Conservation (phyloP, 2,113 vertebrate species). For the Delphinus delphis region DNA sequence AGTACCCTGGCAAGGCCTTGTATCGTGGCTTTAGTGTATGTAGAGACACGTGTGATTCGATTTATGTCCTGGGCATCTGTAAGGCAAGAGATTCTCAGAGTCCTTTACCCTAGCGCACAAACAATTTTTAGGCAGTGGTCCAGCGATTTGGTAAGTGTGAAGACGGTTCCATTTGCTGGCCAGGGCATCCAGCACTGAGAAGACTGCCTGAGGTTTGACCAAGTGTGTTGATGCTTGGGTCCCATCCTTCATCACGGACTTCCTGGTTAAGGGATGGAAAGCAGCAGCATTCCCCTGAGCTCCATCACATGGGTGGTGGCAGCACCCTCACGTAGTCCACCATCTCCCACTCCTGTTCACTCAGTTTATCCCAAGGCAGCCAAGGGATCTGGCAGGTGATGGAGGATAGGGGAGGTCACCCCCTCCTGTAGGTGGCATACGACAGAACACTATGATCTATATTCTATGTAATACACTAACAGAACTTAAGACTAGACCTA, state of each 20-base stretch:
- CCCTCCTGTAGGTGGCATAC: background rate
- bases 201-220: background rate
- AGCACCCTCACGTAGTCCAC: too few relatives aligned
- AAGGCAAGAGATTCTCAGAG: background rate
- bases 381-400: background rate
- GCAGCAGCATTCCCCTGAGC: background rate
- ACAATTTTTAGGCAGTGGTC: background rate
- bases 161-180: background rate
- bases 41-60: background rate
- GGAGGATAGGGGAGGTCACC: background rate
- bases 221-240: background rate
- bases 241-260: background rate
- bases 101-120: rapidly evolving
- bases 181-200: background rate
- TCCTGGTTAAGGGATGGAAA: background rate
- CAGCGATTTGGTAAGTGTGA: background rate
- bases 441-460: background rate
- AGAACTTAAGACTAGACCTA: background rate
- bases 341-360: background rate
- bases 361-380: background rate
- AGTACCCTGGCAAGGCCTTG: background rate
- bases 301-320: background rate
- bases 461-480: too few relatives aligned
- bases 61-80: background rate
- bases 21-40: too few relatives aligned